Percentiles rank a stretch among this genome's conserved stretches.
phyloP scores from a whole-genome alignment of 2,888 invertebrate species.

The Pristionchus mayeri region DNA sequence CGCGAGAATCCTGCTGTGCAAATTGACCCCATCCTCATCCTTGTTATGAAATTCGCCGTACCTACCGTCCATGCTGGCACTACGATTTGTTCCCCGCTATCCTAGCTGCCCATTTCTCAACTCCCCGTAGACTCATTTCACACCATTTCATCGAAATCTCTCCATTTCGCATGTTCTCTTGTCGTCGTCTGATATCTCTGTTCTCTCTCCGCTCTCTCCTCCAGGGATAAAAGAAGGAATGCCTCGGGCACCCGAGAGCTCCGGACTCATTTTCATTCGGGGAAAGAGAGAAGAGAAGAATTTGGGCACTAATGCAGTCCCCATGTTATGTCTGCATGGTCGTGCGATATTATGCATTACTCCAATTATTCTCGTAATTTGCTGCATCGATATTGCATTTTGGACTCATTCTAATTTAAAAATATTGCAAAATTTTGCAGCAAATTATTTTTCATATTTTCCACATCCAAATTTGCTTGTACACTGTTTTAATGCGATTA shows the following conservation, averaged over 20 bases:
- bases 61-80: too few species aligned
- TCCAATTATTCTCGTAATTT: neutral
- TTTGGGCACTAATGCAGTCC: slow-evolving; percentile 24
- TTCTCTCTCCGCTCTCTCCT: neutral
- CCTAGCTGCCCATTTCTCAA: neutral
- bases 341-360: neutral
- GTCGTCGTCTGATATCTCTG: neutral
- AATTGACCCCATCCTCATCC: neutral
- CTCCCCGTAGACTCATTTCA: slow-evolving; percentile 3
- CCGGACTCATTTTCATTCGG: slow-evolving; percentile 33
- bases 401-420: neutral
- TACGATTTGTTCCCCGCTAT: too few species aligned
- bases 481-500: neutral
- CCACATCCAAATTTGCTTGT: neutral
- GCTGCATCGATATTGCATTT: neutral
- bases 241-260: neutral
- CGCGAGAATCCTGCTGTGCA: neutral
- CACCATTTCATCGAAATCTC: neutral
- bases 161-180: slow-evolving; percentile 14
- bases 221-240: slow-evolving; percentile 22
- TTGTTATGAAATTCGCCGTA: neutral
- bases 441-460: neutral
- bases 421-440: neutral
- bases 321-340: neutral
- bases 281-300: neutral